Conservation (phyloP, 1,140 invertebrate genomes). For the Sinonovacula constricta region DNA sequence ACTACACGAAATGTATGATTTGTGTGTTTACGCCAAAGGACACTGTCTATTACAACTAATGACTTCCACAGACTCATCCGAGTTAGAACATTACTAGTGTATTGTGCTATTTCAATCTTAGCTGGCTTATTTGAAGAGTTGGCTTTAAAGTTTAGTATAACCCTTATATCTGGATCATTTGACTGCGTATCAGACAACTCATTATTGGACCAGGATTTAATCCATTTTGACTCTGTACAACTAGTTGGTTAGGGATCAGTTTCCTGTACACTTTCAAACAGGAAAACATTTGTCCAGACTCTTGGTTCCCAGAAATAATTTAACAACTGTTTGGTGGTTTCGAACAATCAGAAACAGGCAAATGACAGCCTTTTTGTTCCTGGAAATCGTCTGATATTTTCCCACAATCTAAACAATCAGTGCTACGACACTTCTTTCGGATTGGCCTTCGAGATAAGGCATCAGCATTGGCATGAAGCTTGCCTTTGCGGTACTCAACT, state of each 20-base stretch:
- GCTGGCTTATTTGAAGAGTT: not conserved
- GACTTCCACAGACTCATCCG: not conserved
- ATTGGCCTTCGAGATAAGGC: not conserved
- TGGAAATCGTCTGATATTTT: not conserved
- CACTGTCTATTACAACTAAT: not conserved
- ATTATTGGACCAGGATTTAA: not conserved
- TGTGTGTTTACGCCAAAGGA: not conserved
- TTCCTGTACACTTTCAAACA: not conserved
- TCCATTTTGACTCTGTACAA: not conserved
- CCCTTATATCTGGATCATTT: not conserved
- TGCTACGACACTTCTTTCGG: constrained; percentile 18
- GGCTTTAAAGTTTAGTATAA: constrained; percentile 2
- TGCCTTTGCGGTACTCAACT: constrained; percentile 7
- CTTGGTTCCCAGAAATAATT: not conserved
- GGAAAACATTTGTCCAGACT: not conserved
- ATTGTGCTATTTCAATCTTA: not conserved
- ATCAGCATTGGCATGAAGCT: constrained; percentile 19
- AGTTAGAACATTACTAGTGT: not conserved
- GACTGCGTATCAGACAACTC: not conserved
- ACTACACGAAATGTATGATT: too few relatives aligned
- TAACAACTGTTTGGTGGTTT: not conserved
- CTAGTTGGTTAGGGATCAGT: not conserved
- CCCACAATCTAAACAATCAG: not conserved
- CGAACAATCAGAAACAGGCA: too few relatives aligned
- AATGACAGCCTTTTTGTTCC: not conserved